phyloP scores from a whole-genome alignment of 1,140 invertebrate species.

The Brachionus paranguensis region DNA sequence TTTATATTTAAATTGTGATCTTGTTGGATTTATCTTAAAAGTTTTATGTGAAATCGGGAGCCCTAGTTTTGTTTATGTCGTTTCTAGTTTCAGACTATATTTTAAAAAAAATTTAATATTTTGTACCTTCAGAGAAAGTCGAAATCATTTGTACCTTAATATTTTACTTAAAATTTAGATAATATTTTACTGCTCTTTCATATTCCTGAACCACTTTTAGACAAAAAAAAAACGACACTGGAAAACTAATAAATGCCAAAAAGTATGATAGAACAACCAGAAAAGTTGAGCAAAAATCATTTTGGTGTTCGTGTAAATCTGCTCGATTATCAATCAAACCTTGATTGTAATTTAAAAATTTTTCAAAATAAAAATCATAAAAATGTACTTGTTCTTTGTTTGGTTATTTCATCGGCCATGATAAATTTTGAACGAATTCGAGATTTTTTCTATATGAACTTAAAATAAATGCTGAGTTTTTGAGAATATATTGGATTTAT shows the following conservation, averaged over 20 bases:
- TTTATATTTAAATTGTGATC: no score
- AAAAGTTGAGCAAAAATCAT: conserved; percentile 26
- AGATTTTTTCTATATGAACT: neutral
- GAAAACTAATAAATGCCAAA: conserved; percentile 16
- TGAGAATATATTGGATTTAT: neutral
- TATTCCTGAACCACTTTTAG: conserved; percentile 41
- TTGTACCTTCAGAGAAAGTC: no score
- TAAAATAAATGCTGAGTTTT: neutral
- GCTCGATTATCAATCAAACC: neutral
- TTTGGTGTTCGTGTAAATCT: neutral
- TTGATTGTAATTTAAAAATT: neutral
- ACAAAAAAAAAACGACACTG: conserved; percentile 34
- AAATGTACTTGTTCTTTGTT: neutral
- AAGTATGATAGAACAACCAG: conserved; percentile 15
- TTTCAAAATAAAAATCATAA: neutral
- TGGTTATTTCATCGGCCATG: neutral
- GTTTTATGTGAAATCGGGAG: no score
- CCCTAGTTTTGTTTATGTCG: no score
- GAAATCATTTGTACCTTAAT: no score
- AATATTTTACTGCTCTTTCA: conserved; percentile 40
- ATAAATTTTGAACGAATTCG: neutral
- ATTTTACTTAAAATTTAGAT: no score
- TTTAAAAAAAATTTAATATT: no score
- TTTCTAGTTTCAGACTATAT: no score
- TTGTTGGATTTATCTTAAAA: no score